Evolutionary conservation across 2,113 vertebrate genomes (phyloP).

Genomic region (Dipodomys ordii): DNA sequence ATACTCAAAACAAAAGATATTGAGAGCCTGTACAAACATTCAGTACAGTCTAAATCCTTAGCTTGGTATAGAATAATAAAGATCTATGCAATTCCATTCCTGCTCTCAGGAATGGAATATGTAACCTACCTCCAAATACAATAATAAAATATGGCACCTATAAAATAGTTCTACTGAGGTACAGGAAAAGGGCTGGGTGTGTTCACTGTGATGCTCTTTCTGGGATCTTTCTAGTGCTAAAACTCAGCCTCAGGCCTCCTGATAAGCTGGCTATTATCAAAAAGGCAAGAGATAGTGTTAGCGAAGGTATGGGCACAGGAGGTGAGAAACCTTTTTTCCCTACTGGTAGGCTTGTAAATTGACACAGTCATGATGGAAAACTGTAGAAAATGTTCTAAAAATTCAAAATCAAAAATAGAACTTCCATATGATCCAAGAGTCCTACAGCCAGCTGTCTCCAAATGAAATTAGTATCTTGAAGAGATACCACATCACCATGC

Average conservation of each 20-base stretch:
- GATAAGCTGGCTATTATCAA: neutral
- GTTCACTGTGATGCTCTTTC: neutral
- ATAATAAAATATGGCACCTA: neutral
- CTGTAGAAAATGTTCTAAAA: no score
- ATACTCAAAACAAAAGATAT: constrained; percentile 9
- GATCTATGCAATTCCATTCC: neutral
- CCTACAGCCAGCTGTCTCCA: neutral
- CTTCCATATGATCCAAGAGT: neutral
- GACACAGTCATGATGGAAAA: neutral
- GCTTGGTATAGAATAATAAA: neutral
- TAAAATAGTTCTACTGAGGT: neutral
- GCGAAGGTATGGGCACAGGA: neutral
- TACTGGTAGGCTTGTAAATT: neutral
- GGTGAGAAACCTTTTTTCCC: neutral
- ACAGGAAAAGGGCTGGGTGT: no score
- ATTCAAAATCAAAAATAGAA: no score
- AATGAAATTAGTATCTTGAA: neutral
- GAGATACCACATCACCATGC: neutral
- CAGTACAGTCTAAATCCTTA: neutral
- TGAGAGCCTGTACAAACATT: neutral
- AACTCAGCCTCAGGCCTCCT: neutral
- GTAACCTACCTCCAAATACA: neutral
- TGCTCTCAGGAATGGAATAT: neutral
- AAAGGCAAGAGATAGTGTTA: neutral
- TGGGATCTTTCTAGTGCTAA: neutral